phyloP scores from a whole-genome alignment of 2,113 vertebrate genomes.

The Myotis brandtii region DNA sequence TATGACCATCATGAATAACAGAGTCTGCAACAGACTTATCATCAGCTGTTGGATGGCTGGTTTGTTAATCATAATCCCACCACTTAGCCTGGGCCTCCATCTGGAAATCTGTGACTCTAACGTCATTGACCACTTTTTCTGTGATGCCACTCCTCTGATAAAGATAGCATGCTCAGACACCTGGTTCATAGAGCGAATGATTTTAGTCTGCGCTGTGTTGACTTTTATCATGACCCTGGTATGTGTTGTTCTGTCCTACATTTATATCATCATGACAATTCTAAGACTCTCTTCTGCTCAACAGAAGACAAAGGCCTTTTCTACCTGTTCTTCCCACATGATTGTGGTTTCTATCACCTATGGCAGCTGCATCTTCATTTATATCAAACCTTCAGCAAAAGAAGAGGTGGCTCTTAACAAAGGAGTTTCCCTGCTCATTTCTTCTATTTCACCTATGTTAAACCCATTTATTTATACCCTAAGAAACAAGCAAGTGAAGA shows the following conservation, averaged over 20 bases:
- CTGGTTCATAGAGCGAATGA: neutral
- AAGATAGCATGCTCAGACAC: conserved; percentile 46
- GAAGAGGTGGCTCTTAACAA: conserved; percentile 37
- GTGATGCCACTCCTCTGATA: neutral
- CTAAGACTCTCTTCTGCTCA: no score
- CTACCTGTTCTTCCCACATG: no score
- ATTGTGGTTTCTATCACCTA: no score
- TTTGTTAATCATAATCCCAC: neutral
- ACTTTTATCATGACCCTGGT: conserved; percentile 7
- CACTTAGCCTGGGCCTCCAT: neutral
- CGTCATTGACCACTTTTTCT: conserved; percentile 21
- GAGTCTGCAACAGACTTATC: neutral
- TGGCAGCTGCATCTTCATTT: no score
- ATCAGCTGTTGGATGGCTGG: neutral
- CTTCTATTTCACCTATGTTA: conserved; percentile 44
- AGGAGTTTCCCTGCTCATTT: conserved; percentile 13
- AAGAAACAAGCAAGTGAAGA: conserved; percentile 61
- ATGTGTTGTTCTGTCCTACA: conserved; percentile 29
- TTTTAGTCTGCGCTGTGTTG: neutral
- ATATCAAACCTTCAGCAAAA: no score
- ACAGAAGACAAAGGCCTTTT: no score
- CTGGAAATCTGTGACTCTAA: conserved; percentile 49
- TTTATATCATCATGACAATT: neutral
- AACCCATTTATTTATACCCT: conserved; percentile 64
- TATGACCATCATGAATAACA: neutral